Evolutionary conservation across 2,113 vertebrate species (phyloP).

Genomic region (Taurulus bubalis): DNA sequence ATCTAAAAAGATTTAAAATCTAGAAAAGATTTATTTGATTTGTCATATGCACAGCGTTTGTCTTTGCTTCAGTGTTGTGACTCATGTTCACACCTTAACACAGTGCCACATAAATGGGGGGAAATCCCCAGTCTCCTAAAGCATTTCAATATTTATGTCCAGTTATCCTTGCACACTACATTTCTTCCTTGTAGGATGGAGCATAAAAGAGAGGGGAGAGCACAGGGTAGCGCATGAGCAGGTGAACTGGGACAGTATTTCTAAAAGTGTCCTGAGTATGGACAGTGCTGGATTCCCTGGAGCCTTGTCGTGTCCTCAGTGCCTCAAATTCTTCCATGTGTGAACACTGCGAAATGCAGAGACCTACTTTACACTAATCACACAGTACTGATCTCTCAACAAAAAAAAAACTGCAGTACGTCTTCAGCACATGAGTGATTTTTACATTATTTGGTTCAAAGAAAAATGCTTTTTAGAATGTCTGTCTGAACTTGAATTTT

Average conservation of each 20-base stretch:
- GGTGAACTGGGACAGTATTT: constrained; percentile 62
- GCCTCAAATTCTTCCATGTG: constrained; percentile 65
- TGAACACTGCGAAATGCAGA: constrained; percentile 64
- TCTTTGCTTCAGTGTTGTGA: constrained; percentile 39
- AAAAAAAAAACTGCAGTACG: constrained; percentile 75
- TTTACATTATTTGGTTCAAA: constrained; percentile 76
- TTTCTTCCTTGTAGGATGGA: constrained; percentile 23
- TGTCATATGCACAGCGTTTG: constrained; percentile 44
- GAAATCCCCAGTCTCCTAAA: constrained; percentile 5
- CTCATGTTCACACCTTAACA: constrained; percentile 38
- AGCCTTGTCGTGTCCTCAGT: constrained; percentile 73
- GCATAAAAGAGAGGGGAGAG: constrained; percentile 20
- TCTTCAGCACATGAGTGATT: constrained; percentile 79
- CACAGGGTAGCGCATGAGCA: constrained; percentile 66
- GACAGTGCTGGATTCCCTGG: constrained; percentile 69
- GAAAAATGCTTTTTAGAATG: constrained; percentile 78
- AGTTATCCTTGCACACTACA: constrained; percentile 50
- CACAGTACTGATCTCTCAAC: constrained; percentile 68
- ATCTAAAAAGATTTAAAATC: constrained; percentile 6
- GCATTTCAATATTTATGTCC: constrained; percentile 62
- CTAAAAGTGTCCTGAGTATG: constrained; percentile 71
- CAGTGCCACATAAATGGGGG: constrained; percentile 49
- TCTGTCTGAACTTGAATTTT: constrained; percentile 87
- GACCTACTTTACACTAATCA: constrained; percentile 63
- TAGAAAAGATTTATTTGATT: neutral